Base-by-base conservation (phyloP, 2,888 invertebrate genomes). In the Lithophane leautieri region DNA sequence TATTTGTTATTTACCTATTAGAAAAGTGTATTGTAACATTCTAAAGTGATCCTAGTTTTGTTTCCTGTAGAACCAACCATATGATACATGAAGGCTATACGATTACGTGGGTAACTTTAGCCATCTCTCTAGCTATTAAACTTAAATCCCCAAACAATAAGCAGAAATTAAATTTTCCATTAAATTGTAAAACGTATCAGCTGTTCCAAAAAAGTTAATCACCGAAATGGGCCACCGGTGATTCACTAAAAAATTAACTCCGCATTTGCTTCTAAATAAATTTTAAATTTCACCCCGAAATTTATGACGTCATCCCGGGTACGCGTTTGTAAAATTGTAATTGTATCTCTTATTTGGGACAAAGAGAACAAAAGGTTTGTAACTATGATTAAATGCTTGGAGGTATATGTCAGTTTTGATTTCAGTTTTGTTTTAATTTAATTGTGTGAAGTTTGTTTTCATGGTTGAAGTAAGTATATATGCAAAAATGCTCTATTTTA, bases 261-360 rank as follows among this genome's bases (percentile, higher is more conserved):
- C 91, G 90, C 93, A 94, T 93, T 93, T 94, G 93, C 90, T 91
- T 92, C 90, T 92, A 92, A 94, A 94, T 95, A 95, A 94, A 94
- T 95, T 94, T 94, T 91, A 92, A 92, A 94, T 94, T 88, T 93
- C 89, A 90, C 91, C 90, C 85, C 83, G 79, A 93, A 93, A 95
- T 95, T 94, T 94, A 95, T 90, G 91, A 83, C 83, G 86, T 87
- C 90, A 90, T 86, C 91, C 92, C 91, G 84, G 79, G 65, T 79
- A 85, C 88, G 86, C 89, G 89, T 86, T 91, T 78, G 86, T 82
- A 63, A 81, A 81, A 81, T 81, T 91, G 92, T 94, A 94, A 94
- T 94, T 93, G 93, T 94, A 92, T 93, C 91, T 93, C 90, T 92
- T 93, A 87, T 87, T 92, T 91, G 90, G 91, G 89, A 94, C 92